Conservation (phyloP, 2,113 vertebrate species). For the Pipra filicauda region DNA sequence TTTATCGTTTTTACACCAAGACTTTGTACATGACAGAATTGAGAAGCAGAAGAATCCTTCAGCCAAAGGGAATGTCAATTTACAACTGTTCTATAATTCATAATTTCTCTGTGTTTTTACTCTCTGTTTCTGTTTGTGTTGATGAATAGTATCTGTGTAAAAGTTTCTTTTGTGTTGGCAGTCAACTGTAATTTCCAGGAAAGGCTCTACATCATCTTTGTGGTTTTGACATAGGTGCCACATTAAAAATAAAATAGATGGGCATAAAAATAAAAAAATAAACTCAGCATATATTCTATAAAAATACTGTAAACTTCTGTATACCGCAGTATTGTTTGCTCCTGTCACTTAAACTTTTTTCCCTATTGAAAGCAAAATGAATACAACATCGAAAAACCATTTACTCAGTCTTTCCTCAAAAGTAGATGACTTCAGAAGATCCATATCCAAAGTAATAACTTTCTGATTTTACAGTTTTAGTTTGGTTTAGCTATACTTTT, state of each 20-base stretch:
- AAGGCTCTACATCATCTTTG: not conserved
- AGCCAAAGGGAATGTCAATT: not conserved
- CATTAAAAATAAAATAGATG: conserved; percentile 1
- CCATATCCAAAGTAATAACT: not conserved
- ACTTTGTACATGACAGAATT: not conserved
- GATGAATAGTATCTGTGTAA: not conserved
- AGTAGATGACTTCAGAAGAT: not conserved
- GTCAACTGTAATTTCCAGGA: not conserved
- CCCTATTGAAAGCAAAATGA: not conserved
- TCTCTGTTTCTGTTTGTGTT: not conserved
- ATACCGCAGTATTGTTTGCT: not conserved
- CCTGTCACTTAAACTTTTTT: not conserved
- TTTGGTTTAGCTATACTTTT: not conserved
- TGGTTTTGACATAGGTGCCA: not conserved
- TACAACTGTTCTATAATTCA: not conserved
- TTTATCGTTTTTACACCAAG: not conserved
- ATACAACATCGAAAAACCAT: not conserved
- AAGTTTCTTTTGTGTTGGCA: not conserved
- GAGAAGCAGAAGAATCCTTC: not conserved
- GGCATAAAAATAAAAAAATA: conserved; percentile 4
- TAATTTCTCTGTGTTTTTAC: not conserved
- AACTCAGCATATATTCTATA: not conserved
- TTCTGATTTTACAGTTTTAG: not conserved
- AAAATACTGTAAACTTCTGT: not conserved
- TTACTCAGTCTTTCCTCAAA: not conserved